Percentiles rank a stretch among this genome's conserved stretches.
Conservation (phyloP, 2,797 vertebrate genomes). For the Champsocephalus gunnari region DNA sequence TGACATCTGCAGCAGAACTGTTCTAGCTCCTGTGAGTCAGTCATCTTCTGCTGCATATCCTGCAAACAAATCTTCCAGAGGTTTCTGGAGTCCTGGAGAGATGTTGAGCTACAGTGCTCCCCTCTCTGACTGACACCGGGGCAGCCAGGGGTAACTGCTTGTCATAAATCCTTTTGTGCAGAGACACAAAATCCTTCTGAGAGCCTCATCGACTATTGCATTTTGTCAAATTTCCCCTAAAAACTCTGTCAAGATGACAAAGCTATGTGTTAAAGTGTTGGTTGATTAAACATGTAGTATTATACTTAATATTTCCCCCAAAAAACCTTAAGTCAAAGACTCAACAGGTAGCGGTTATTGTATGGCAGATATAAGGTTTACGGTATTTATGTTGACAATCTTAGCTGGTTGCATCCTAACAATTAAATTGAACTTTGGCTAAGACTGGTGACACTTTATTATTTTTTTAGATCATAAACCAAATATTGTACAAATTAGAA, state of each 20-base stretch:
- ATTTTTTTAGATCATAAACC: neutral
- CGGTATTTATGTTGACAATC: neutral
- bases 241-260: neutral
- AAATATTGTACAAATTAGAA: neutral
- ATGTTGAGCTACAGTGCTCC: constrained; percentile 33
- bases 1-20: constrained; percentile 22
- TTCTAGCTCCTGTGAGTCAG: constrained; percentile 44
- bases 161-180: constrained; percentile 55
- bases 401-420: neutral
- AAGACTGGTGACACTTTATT: too few species aligned
- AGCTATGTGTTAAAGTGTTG: neutral
- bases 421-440: neutral
- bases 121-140: constrained; percentile 36
- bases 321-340: neutral
- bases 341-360: neutral
- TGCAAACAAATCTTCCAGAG: constrained; percentile 32
- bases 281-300: neutral
- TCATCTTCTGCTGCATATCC: constrained; percentile 46
- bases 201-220: constrained; percentile 17
- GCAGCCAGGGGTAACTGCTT: constrained; percentile 50
- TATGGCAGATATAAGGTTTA: neutral
- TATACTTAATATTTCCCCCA: neutral
- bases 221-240: neutral
- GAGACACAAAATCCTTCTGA: constrained; percentile 51
- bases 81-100: constrained; percentile 28